These are phyloP conservation scores for Halocaridina rubra DNA, from an alignment of 2,888 invertebrate genomes.

Conservation along the genomic window DNA sequence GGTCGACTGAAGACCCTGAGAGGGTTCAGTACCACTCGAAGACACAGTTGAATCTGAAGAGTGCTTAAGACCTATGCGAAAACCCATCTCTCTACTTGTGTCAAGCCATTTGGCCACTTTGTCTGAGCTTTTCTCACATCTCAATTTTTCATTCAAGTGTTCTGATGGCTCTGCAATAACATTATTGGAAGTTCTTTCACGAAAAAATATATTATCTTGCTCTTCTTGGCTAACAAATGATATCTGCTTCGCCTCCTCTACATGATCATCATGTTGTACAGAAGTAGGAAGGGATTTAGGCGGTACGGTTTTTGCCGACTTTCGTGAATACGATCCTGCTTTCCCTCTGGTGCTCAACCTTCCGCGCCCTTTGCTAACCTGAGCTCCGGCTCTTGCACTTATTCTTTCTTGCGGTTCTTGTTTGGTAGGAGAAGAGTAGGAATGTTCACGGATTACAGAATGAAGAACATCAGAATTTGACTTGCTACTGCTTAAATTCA, in stretches of 20 bases:
- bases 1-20: neutral
- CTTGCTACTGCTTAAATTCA: too few relatives aligned
- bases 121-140: slow-evolving; percentile 2
- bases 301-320: neutral
- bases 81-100: slow-evolving; percentile 40
- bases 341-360: neutral
- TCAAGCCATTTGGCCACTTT: slow-evolving; percentile 52
- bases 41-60: slow-evolving; percentile 7
- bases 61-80: slow-evolving; percentile 36
- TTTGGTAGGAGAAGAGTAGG: slow-evolving; percentile 53
- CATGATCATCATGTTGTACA: too few relatives aligned
- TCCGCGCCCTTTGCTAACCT: neutral
- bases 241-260: neutral
- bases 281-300: neutral
- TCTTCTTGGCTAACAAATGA: slow-evolving; percentile 25
- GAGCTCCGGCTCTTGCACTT: neutral
- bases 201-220: neutral
- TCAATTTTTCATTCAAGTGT: slow-evolving; percentile 5
- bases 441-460: slow-evolving; percentile 29
- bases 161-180: neutral
- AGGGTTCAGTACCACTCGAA: neutral
- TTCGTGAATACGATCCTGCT: neutral
- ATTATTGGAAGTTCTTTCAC: neutral
- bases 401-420: slow-evolving; percentile 21
- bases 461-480: too few relatives aligned